Base-by-base conservation (phyloP, 1,140 invertebrate species). In the Leptinotarsa defecta region DNA sequence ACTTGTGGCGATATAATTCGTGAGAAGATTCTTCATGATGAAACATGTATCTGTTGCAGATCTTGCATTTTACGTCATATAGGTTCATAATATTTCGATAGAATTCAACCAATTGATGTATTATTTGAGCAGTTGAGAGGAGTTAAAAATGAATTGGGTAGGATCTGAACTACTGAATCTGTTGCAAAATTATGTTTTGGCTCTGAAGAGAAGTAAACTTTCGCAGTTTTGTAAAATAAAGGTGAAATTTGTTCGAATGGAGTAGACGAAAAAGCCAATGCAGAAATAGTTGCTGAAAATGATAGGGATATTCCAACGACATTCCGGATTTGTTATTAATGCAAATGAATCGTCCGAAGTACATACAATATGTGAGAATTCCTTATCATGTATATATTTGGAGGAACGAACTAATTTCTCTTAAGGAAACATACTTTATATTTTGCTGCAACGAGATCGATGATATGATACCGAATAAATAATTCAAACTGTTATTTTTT, bases 231-330 rank as follows among this genome's bases (percentile, higher is more conserved):
- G 48, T 15, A 34, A 22, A 67, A 34, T 67, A 20, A 22, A 4
- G 64, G 27, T 15, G 19, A 64, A 15, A 22, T 67, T 24, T 15
- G 4, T 20, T 67, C n/a, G 13, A 22, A 67, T 24, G 20, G n/a
- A 15, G 19, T 67, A 4, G n/a, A 67, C 64, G 22, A 22, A 22
- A 67, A 67, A 11, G 64, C 27, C 20, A 22, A 34, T 20, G 20
- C 64, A 13, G 5, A 67, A 22, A 67, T 22, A n/a, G 20, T 67
- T 15, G 13, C 64, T 20, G 13, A 24, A 24, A 67, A 22, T 22
- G 64, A 67, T 24, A 67, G 64, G 24, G 13, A 22, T 22, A 67
- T 67, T 24, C 20, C 20, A 34, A 67, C 64, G 64, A 67, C 13
- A 22, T 34, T 20, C 4, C 15, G 15, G 64, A 67, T 67, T 67